Percentiles rank a stretch among this genome's conserved stretches.
Conservation (phyloP, 2,888 invertebrate species). For the Chrysina gloriosa region DNA sequence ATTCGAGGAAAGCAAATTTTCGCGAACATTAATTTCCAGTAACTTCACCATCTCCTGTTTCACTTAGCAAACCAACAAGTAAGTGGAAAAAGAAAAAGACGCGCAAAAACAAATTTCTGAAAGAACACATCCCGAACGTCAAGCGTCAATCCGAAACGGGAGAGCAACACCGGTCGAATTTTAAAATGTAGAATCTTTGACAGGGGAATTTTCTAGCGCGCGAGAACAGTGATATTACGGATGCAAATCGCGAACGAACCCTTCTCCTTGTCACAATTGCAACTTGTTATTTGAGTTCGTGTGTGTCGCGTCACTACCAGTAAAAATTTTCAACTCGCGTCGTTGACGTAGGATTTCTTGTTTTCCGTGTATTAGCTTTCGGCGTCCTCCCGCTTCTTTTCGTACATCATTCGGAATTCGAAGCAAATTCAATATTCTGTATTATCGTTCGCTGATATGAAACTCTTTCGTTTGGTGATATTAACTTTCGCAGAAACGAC, state of each 20-base stretch:
- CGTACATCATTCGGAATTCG: too few species aligned
- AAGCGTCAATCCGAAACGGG: slow-evolving; percentile 29
- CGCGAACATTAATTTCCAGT: background rate
- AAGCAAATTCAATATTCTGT: too few species aligned
- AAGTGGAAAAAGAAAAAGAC: slow-evolving; percentile 10
- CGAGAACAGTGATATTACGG: slow-evolving; percentile 10
- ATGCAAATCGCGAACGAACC: slow-evolving; percentile 30
- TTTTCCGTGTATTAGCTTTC: background rate
- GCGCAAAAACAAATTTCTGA: background rate
- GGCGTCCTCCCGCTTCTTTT: background rate
- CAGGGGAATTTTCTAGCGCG: background rate
- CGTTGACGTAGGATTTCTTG: background rate
- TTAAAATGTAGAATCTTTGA: slow-evolving; percentile 11
- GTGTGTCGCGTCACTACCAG: slow-evolving; percentile 11
- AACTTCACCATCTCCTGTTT: background rate
- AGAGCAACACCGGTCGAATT: slow-evolving; percentile 26
- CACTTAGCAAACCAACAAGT: slow-evolving; percentile 14
- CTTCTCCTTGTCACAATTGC: slow-evolving; percentile 30
- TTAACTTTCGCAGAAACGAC: too few species aligned
- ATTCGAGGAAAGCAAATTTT: too few species aligned
- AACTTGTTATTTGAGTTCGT: slow-evolving; percentile 30
- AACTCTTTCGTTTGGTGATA: too few species aligned
- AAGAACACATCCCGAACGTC: slow-evolving; percentile 11
- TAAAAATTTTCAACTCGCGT: slow-evolving; percentile 3
- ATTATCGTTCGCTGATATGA: too few species aligned